Conservation (phyloP, 2,888 invertebrate species). For the Barypeithes pellucidus region DNA sequence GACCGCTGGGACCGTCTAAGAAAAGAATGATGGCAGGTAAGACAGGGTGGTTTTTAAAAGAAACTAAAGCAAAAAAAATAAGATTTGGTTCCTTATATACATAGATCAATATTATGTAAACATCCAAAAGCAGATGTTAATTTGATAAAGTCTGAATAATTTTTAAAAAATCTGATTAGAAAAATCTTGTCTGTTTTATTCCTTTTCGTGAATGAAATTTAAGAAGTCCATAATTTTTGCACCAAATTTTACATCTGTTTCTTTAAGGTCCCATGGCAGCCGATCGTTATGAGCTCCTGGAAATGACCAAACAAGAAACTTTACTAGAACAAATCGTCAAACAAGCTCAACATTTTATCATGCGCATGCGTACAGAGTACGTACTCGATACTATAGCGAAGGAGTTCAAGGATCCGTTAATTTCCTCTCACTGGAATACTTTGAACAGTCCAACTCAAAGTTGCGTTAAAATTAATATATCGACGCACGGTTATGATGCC, state of each 20-base stretch:
- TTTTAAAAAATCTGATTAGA: no score
- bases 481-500: constrained; percentile 89
- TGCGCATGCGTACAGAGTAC: constrained; percentile 92
- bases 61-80: no score
- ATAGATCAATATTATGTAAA: no score
- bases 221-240: no score
- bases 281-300: constrained; percentile 88
- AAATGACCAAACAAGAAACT: constrained; percentile 93
- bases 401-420: constrained; percentile 95
- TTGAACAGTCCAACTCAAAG: constrained; percentile 95
- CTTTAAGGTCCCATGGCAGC: constrained; percentile 86
- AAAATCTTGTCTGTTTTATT: no score
- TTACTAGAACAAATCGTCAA: constrained; percentile 96
- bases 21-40: constrained; percentile 89
- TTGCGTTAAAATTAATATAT: constrained; percentile 94
- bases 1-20: constrained; percentile 94
- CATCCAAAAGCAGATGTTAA: no score
- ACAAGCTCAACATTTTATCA: constrained; percentile 96
- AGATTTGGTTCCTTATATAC: no score
- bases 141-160: no score
- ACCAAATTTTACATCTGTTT: no score
- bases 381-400: constrained; percentile 94
- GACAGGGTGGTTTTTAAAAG: constrained; percentile 4
- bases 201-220: no score
- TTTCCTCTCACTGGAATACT: constrained; percentile 97